phyloP scores from a whole-genome alignment of 2,797 vertebrate species.

The Tenualosa ilisha region DNA sequence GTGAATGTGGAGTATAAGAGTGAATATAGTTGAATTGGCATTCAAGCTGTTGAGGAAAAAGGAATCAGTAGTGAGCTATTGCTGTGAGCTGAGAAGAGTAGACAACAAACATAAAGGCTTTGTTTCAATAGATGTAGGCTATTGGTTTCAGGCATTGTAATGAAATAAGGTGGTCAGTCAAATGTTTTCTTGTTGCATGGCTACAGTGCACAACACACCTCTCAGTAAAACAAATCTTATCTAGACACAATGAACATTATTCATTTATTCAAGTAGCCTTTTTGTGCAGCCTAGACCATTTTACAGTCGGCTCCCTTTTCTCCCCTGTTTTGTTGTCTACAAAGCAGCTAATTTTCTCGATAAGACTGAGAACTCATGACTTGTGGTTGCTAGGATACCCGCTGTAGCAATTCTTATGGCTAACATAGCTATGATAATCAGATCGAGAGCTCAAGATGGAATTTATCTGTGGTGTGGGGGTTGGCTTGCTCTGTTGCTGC shows the following conservation, averaged over 20 bases:
- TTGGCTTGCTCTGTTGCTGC: not conserved
- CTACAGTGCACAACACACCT: no score
- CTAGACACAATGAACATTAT: not conserved
- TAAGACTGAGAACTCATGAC: not conserved
- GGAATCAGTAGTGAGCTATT: no score
- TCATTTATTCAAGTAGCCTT: not conserved
- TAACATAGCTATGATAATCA: not conserved
- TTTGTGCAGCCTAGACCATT: not conserved
- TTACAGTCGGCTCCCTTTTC: not conserved
- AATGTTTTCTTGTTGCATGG: not conserved
- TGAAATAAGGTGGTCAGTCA: not conserved
- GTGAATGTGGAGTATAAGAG: no score
- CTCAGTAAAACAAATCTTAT: not conserved
- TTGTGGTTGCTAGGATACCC: slow-evolving; percentile 8
- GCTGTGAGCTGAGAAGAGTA: no score
- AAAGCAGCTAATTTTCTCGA: not conserved
- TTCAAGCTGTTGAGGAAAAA: no score
- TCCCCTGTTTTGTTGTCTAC: not conserved
- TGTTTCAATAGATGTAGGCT: no score
- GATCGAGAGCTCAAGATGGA: not conserved
- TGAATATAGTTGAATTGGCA: no score
- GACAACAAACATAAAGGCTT: no score
- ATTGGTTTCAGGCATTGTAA: not conserved
- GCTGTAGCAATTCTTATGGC: slow-evolving; percentile 1
- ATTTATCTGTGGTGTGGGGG: not conserved